Evolutionary conservation across 2,888 invertebrate genomes (phyloP).

Genomic region (Cryptocephalus primarius): DNA sequence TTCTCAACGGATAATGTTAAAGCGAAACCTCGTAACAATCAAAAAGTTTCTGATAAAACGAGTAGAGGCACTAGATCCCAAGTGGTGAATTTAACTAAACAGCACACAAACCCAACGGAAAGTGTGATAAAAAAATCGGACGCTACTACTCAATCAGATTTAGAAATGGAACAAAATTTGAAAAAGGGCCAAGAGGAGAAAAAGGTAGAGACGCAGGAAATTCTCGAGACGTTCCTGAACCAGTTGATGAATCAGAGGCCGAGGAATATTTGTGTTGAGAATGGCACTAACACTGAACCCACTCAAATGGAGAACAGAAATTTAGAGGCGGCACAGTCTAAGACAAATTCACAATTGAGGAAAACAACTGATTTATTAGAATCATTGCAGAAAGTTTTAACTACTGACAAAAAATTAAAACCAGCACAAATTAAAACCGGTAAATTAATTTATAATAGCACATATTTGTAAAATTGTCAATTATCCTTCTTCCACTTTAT

Average conservation of each 20-base stretch:
- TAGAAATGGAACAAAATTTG: slow-evolving; percentile 9
- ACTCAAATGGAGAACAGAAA: slow-evolving; percentile 1
- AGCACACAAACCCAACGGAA: background rate
- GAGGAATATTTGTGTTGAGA: slow-evolving; percentile 22
- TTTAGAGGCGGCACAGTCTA: slow-evolving; percentile 4
- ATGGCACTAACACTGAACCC: slow-evolving; percentile 25
- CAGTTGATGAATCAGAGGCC: slow-evolving; percentile 19
- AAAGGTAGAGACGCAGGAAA: slow-evolving; percentile 13
- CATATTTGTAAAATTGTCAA: too few species aligned
- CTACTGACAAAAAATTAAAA: slow-evolving; percentile 8
- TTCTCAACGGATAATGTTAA: slow-evolving; percentile 15
- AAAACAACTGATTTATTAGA: slow-evolving; percentile 32
- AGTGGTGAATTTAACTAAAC: background rate
- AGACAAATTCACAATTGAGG: slow-evolving; percentile 9
- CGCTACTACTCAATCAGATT: slow-evolving; percentile 3
- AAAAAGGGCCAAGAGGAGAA: slow-evolving; percentile 3
- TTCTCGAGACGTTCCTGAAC: slow-evolving; percentile 21
- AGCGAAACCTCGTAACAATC: background rate
- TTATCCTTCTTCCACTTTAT: too few species aligned
- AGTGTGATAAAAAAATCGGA: background rate
- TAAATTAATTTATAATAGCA: too few species aligned
- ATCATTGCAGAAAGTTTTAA: slow-evolving; percentile 31
- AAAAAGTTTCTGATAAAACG: background rate
- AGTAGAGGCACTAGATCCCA: background rate
- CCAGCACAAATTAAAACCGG: too few species aligned